Evolutionary conservation across 2,888 invertebrate genomes (phyloP).

Genomic region (Yponomeuta plumbellus): DNA sequence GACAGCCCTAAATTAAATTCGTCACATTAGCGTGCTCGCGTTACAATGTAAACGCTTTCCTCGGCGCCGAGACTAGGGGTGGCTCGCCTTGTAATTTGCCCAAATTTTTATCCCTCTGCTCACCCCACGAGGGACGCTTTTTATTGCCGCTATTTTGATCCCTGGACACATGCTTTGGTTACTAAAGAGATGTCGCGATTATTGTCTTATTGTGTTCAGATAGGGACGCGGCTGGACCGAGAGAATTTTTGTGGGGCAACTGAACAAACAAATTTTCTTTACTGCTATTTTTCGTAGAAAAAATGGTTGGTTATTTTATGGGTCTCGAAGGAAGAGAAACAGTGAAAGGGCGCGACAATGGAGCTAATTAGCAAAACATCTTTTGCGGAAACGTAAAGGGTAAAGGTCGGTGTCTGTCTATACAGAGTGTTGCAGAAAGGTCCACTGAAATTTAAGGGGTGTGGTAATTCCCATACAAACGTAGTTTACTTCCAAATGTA

Average conservation of each 20-base stretch:
- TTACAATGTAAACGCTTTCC: conserved; percentile 65
- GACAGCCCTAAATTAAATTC: conserved; percentile 61
- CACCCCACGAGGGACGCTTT: conserved; percentile 33
- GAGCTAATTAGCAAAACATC: conserved; percentile 27
- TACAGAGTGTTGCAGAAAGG: too few species aligned
- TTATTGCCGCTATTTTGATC: conserved; percentile 43
- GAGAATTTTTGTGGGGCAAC: conserved; percentile 17
- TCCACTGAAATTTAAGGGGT: too few species aligned
- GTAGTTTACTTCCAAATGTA: too few species aligned
- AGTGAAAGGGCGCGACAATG: background rate
- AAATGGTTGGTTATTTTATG: background rate
- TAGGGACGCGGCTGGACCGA: background rate
- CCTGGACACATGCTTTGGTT: conserved; percentile 42
- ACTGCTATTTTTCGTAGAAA: background rate
- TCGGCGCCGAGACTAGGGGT: conserved; percentile 38
- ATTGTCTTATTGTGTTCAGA: conserved; percentile 21
- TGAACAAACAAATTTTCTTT: conserved; percentile 21
- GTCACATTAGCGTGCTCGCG: conserved; percentile 71
- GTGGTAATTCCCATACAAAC: too few species aligned
- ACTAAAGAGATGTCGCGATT: conserved; percentile 51
- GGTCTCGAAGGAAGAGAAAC: background rate
- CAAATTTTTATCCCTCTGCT: conserved; percentile 65
- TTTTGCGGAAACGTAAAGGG: conserved; percentile 21
- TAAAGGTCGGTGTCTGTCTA: background rate
- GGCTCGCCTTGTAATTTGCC: conserved; percentile 71